Evolutionary conservation across 1,140 invertebrate genomes (phyloP).

Genomic region (Drosophila tristis): DNA sequence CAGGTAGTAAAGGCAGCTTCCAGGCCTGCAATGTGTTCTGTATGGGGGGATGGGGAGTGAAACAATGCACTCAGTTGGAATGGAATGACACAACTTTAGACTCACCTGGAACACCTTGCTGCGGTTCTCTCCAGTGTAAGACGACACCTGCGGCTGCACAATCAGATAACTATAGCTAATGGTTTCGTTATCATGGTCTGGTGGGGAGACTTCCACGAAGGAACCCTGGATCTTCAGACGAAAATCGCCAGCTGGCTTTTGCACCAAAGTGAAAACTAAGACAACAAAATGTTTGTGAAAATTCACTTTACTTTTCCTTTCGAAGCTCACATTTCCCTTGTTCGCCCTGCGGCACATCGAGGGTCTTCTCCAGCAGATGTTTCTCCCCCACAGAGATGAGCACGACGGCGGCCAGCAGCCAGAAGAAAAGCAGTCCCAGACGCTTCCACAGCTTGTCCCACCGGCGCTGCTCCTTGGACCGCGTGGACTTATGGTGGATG

Average conservation of each 20-base stretch:
- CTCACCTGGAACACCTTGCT: conserved; percentile 54
- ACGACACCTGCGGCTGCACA: conserved; percentile 69
- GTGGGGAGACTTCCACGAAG: conserved; percentile 47
- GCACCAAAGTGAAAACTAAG: conserved; percentile 62
- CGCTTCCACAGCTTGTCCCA: conserved; percentile 63
- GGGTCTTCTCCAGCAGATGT: conserved; percentile 75
- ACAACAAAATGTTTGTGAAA: not conserved
- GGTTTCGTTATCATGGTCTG: conserved; percentile 47
- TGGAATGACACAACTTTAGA: too few species aligned
- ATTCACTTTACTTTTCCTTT: not conserved
- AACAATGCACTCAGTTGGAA: not conserved
- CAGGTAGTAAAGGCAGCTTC: conserved; percentile 55
- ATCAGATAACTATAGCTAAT: conserved; percentile 49
- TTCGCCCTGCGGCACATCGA: conserved; percentile 66
- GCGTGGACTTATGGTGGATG: conserved; percentile 66
- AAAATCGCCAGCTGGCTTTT: conserved; percentile 76
- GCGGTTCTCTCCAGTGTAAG: conserved; percentile 37
- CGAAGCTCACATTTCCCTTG: conserved; percentile 61
- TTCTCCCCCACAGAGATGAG: conserved; percentile 75
- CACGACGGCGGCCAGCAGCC: conserved; percentile 67
- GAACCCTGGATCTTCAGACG: conserved; percentile 64
- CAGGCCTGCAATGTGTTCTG: conserved; percentile 70
- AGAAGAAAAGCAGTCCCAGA: conserved; percentile 60
- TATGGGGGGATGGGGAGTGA: not conserved
- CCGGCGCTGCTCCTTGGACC: conserved; percentile 64